Conservation (phyloP, 2,113 vertebrate species). For the Asarcornis scutulata region DNA sequence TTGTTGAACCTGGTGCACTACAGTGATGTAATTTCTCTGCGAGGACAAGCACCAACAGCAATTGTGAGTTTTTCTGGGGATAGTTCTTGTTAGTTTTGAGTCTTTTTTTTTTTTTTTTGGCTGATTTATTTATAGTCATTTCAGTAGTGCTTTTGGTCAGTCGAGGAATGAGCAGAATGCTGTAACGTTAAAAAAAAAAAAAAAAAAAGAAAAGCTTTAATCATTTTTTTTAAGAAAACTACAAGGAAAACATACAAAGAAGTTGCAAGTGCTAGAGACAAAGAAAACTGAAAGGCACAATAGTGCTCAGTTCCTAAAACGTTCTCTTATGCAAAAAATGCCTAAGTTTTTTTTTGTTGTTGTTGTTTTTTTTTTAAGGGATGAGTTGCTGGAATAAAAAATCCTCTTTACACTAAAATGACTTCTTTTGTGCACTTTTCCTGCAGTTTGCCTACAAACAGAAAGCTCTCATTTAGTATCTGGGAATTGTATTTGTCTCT, state of each 20-base stretch:
- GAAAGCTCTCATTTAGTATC: background rate
- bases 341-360: background rate
- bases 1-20: background rate
- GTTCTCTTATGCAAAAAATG: conserved; percentile 3
- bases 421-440: conserved; percentile 12
- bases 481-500: background rate
- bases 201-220: conserved; percentile 2
- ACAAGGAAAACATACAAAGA: background rate
- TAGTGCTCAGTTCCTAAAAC: background rate
- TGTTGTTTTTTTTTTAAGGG: conserved; percentile 20
- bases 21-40: background rate
- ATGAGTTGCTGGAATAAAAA: background rate
- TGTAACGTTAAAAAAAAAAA: background rate
- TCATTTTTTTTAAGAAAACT: background rate
- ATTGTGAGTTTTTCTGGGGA: conserved; percentile 10
- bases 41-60: background rate
- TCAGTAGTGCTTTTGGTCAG: conserved; percentile 60
- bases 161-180: conserved; percentile 38
- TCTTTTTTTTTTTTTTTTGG: background rate
- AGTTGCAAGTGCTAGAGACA: background rate
- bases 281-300: background rate
- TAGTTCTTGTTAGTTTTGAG: conserved; percentile 4
- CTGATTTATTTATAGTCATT: conserved; percentile 52
- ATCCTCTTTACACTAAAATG: background rate
- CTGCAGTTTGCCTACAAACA: background rate